A percentile compares a stretch with the other conserved stretches of the same genome.
Evolutionary conservation across 2,888 invertebrate genomes (phyloP).

Genomic region (Ochropleura leucogaster): DNA sequence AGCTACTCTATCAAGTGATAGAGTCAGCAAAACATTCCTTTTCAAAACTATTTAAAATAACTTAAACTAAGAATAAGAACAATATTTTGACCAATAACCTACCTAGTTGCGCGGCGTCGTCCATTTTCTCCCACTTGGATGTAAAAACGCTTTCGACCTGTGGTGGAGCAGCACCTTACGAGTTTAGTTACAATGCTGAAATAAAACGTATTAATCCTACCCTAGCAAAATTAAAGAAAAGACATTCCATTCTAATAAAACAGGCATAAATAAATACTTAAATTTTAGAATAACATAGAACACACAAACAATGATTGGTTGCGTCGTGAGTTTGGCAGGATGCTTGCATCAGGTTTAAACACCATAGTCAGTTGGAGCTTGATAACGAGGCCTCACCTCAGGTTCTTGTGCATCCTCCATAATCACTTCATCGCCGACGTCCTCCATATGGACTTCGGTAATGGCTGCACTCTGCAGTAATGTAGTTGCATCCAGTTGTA

Average conservation of each 20-base stretch:
- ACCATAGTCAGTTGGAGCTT: constrained; percentile 48
- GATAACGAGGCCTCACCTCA: constrained; percentile 82
- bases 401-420: constrained; percentile 84
- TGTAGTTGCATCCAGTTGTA: constrained; percentile 95
- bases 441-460: constrained; percentile 96
- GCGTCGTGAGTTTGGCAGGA: constrained; percentile 24
- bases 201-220: constrained; percentile 86
- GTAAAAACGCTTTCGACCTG: constrained; percentile 89
- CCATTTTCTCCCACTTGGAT: constrained; percentile 96
- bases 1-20: constrained; percentile 18
- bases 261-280: constrained; percentile 48
- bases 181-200: constrained; percentile 88
- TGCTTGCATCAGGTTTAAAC: constrained; percentile 51
- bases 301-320: constrained; percentile 42
- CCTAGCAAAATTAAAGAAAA: constrained; percentile 68
- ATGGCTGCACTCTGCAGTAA: constrained; percentile 96
- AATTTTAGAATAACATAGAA: constrained; percentile 48
- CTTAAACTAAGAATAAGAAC: constrained; percentile 59
- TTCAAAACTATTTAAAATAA: constrained; percentile 40
- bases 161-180: constrained; percentile 83
- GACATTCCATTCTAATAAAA: constrained; percentile 51
- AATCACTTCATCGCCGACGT: constrained; percentile 88
- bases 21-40: constrained; percentile 16
- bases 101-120: constrained; percentile 96
- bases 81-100: constrained; percentile 86